Base-by-base conservation (phyloP, 2,113 vertebrate species). In the Platycercus adscitus region DNA sequence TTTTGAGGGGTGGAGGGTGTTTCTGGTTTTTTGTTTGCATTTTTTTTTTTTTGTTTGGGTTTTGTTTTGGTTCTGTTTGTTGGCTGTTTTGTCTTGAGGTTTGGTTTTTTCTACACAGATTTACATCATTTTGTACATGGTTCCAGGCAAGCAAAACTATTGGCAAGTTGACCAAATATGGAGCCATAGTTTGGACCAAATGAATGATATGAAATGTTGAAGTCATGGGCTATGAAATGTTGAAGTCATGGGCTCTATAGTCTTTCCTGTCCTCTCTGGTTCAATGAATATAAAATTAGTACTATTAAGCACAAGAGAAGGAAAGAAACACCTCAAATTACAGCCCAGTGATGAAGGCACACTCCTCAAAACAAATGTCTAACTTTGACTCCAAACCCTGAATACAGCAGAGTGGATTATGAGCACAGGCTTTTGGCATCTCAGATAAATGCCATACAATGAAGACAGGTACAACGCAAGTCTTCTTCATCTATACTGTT, bases 11-110 rank as follows among this genome's bases (percentile, higher is more conserved):
- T 24, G 55, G 13, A 25, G 56, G 33, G 16, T 26, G 24, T 41
- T 64, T 37, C 35, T 37, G 0, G 0, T 2, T 13, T 24, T 50
- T n/a, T 88, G 41, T 46, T 33, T 78, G 9, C 6, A n/a, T 35
- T n/a, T n/a, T n/a, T n/a, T 58, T 58, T 58, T 58, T 58, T 35
- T 10, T 8, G 58, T 25, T 33, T 33, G 18, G 23, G 5, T 24
- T 43, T 39, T 50, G 44, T 63, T 44, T 39, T 50, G 7, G 0
- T 3, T 17, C 16, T 44, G 19, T 14, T 58, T 35, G 7, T 37
- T n/a, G 56, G 56, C 14, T 58, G 7, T 11, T 49, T 39, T 65
- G 37, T 69, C 28, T 50, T 37, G 5, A 0, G 33, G 58, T 16
- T 39, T 2, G 11, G 18, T 77, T 39, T 52, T 39, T n/a, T 82